Conservation (phyloP, 1,140 invertebrate species). For the Colletes gigas region DNA sequence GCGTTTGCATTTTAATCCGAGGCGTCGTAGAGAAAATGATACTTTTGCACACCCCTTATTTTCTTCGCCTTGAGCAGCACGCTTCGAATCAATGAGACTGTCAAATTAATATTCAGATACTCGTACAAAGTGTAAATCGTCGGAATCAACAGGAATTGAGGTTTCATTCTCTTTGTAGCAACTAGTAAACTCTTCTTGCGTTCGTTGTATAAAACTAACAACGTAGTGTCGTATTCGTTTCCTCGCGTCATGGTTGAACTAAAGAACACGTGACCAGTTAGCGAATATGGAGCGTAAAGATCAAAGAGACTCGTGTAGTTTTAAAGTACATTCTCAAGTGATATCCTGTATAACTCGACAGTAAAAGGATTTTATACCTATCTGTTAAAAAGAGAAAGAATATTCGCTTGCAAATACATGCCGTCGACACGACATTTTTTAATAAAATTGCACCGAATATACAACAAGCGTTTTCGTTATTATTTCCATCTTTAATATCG, state of each 20-base stretch:
- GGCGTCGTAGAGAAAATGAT: not conserved
- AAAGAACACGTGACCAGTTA: not conserved
- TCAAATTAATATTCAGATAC: conserved; percentile 43
- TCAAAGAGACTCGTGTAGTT: not conserved
- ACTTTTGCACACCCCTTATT: conserved; percentile 26
- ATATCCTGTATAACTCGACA: conserved; percentile 4
- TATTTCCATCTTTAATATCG: not conserved
- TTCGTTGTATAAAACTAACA: conserved; percentile 10
- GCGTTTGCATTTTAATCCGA: not conserved
- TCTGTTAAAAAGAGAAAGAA: not conserved
- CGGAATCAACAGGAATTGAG: conserved; percentile 39
- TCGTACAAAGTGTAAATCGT: conserved; percentile 45
- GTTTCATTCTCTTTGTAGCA: conserved; percentile 9
- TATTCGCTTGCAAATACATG: conserved; percentile 16
- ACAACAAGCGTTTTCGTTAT: not conserved
- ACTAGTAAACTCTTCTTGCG: not conserved
- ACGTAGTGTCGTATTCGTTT: not conserved
- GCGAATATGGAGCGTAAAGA: not conserved
- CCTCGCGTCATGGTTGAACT: not conserved
- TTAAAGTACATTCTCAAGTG: not conserved
- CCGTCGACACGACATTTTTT: conserved; percentile 24
- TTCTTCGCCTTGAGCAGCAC: conserved; percentile 21
- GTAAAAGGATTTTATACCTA: conserved; percentile 18
- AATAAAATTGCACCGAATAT: conserved; percentile 36
- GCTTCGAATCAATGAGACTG: conserved; percentile 40